Evolutionary conservation across 2,113 vertebrate genomes (phyloP), one percentile per base, ranked within the genome.

Genomic region (Danionella cerebrum): DNA sequence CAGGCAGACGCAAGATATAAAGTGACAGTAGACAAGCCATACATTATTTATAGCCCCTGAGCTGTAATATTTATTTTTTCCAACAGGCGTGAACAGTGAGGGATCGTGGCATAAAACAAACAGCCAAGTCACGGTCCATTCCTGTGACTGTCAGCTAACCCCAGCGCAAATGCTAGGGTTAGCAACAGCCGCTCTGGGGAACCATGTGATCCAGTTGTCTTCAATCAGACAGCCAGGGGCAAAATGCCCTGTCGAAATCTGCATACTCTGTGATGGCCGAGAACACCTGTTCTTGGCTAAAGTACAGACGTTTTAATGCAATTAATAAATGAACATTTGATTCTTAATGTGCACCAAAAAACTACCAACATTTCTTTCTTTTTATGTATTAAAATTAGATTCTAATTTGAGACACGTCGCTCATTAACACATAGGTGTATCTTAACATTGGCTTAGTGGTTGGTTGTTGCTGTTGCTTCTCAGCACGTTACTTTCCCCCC

Each of bases 11-110:
- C 74, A 77, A 77, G 81, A 89, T 87, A 82, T 84, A 86, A 88
- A 86, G 83, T 86, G 88, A 89, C 87, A 89, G 81, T 79, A 79
- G 86, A 86, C 84, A 76, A 88, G 84, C 84, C 87, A 88, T 89
- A 80, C 88, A 88, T 88, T 88, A 89, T 89, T 88, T 86, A 88
- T 88, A 83, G 83, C 76, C 70, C 72, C 74, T 76, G 75, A 81
- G 81, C 81, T 67, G 69, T 71, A 78, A 80, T 85, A 82, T 84
- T 86, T 87, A 33, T 87, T 88, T 86, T 86, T 84, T 85, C 82
- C 80, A 79, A 79, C 80, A 75, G 41, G 79, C 69, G 82, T 80
- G 83, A 84, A 82, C 77, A 80, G 83, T 81, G 75, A 85, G 75
- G 73, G 80, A 87, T 86, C 81, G 79, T 85, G 83, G 83, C 84